A percentile compares a stretch with the other conserved stretches of the same genome.
Evolutionary conservation across 2,797 vertebrate genomes (phyloP).

Genomic region (Melanotaenia boesemani): DNA sequence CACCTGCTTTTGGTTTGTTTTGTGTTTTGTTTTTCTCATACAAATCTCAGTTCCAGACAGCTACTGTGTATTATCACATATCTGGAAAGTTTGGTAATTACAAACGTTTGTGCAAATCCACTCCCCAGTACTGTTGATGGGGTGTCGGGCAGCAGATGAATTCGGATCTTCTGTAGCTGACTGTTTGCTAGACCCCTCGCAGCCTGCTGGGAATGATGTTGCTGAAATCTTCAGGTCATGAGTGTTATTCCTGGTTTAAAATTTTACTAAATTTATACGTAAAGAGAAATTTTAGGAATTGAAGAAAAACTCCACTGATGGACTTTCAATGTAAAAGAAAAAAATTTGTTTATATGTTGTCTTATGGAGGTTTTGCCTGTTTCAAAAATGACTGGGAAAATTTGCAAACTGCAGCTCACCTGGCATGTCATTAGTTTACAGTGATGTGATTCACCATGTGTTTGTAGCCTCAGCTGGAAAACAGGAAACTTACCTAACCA

Average conservation of each 20-base stretch:
- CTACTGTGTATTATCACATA: conserved; percentile 31
- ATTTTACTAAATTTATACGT: too few relatives aligned
- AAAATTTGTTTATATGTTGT: too few relatives aligned
- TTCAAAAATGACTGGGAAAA: too few relatives aligned
- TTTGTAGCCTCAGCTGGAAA: too few relatives aligned
- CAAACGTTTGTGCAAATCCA: neutral
- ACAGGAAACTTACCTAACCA: too few relatives aligned
- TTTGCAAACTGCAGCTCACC: too few relatives aligned
- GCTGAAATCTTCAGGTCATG: neutral
- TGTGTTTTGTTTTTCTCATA: conserved; percentile 22
- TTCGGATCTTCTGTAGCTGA: neutral
- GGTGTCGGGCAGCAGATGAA: conserved; percentile 4
- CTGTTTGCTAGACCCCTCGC: conserved; percentile 16
- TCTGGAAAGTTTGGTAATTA: conserved; percentile 25
- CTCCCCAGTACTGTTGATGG: neutral
- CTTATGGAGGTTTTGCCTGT: too few relatives aligned
- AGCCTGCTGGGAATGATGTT: neutral
- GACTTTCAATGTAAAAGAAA: too few relatives aligned
- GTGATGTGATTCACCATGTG: too few relatives aligned
- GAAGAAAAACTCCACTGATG: too few relatives aligned
- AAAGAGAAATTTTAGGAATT: too few relatives aligned
- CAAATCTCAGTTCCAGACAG: conserved; percentile 37
- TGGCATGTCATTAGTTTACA: too few relatives aligned
- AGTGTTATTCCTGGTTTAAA: neutral
- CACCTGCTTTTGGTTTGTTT: conserved; percentile 28